These are phyloP conservation scores for Varecia variegata DNA, from an alignment of 2,797 vertebrate genomes.

Conservation along the genomic window DNA sequence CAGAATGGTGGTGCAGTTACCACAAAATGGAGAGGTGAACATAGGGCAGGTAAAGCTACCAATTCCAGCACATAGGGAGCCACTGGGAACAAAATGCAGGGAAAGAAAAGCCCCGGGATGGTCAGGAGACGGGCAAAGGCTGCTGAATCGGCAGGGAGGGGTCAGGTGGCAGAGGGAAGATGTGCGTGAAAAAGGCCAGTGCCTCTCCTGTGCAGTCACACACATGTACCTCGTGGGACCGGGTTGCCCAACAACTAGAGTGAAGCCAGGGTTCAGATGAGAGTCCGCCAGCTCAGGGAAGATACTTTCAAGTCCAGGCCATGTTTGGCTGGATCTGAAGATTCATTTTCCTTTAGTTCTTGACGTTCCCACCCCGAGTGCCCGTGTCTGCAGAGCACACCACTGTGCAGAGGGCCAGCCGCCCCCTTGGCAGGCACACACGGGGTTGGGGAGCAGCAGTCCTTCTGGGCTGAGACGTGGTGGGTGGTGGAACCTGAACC, in stretches of 20 bases:
- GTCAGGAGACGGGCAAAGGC: background rate
- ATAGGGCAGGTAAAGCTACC: background rate
- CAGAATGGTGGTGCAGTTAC: background rate
- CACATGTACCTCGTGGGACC: background rate
- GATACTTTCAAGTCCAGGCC: background rate
- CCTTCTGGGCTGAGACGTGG: background rate
- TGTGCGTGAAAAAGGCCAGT: accelerated
- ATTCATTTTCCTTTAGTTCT: background rate
- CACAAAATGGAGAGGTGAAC: background rate
- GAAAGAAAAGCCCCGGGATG: background rate
- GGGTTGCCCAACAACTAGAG: background rate
- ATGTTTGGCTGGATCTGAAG: background rate
- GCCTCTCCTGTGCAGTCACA: background rate
- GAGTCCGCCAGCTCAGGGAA: background rate
- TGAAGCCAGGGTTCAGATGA: background rate
- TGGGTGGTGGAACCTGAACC: background rate
- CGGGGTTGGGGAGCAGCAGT: background rate
- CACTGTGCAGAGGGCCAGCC: too few species aligned
- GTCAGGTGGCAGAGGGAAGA: background rate
- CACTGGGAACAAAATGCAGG: background rate
- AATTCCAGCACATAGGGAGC: background rate
- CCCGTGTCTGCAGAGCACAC: accelerated
- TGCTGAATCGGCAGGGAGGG: background rate
- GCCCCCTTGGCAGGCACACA: background rate
- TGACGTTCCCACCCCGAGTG: accelerated